Evolutionary conservation across 2,888 invertebrate species (phyloP), one percentile per base, ranked within the genome.

Genomic region (Drosophila trichaetosa): DNA sequence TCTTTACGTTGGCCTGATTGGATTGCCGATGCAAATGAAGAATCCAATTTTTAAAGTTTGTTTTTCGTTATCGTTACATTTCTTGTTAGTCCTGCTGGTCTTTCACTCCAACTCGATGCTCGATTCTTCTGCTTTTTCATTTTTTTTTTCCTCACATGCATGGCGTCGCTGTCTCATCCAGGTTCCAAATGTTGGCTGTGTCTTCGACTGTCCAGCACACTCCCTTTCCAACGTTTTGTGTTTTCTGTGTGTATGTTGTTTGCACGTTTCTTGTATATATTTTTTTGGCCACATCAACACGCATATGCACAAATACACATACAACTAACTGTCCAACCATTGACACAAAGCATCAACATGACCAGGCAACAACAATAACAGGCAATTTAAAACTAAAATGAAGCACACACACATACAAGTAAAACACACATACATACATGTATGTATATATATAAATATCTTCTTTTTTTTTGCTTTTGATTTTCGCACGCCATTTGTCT

Each of bases 41-140:
- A 90, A 91, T 90, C 91, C 91, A 90, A 91, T 90, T 90, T 90
- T 91, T 90, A 82, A 90, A 91, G 91, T 91, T 90, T 90, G 91
- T 91, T 90, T 90, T 91, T 88, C 91, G 90, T 90, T 90, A 90
- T 87, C 88, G 83, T 82, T 83, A 79, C 87, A 82, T 73, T 82
- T 79, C 90, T 88, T 87, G 90, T 87, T 90, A 88, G 89, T 56
- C 69, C 66, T 60, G 29, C 68, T 58, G 64, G 33, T 54, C 21
- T 21, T 33, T 33, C 33, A 67, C 59, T 42, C 36, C 74, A 57
- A 24, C 57, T 48, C n/a, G 54, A 29, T 40, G 69, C 49, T 69
- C 65, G 51, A 29, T 63, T 48, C 38, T 56, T 51, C 33, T 62
- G 46, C 51, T 27, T n/a, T 34, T 46, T 13, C 31, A 18, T 40